Percentiles rank a stretch among this genome's conserved stretches.
Evolutionary conservation across 2,888 invertebrate species (phyloP).

Genomic region (Melieria picta): DNA sequence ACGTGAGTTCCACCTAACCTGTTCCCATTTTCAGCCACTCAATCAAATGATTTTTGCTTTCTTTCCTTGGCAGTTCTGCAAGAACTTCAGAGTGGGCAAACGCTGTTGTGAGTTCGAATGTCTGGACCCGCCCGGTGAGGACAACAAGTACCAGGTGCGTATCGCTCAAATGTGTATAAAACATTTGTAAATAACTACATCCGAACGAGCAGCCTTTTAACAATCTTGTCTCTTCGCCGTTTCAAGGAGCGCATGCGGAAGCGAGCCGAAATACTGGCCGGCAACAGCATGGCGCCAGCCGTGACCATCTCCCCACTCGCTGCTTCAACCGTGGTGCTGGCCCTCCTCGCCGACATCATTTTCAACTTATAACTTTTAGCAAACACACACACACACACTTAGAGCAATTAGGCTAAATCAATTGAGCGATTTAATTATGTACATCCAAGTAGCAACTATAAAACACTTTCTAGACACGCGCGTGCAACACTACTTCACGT

Average conservation of each 20-base stretch:
- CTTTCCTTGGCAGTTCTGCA: constrained; percentile 75
- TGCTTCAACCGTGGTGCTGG: constrained; percentile 58
- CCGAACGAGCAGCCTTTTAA: background rate
- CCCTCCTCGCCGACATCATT: constrained; percentile 57
- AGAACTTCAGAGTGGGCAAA: constrained; percentile 83
- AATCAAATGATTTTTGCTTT: background rate
- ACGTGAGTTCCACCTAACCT: constrained; percentile 70
- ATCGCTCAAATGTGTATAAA: background rate
- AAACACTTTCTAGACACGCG: no score
- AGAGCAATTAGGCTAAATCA: no score
- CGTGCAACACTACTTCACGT: no score
- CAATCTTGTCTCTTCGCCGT: constrained; percentile 19
- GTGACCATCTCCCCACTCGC: constrained; percentile 60
- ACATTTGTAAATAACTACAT: background rate
- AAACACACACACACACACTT: background rate
- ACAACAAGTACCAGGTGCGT: constrained; percentile 69
- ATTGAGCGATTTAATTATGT: no score
- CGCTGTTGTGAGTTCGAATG: constrained; percentile 92
- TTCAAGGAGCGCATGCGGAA: constrained; percentile 69
- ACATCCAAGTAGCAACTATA: no score
- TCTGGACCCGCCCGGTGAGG: constrained; percentile 79
- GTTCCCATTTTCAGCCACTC: background rate
- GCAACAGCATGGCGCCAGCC: constrained; percentile 67
- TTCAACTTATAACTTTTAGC: constrained; percentile 60
- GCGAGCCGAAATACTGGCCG: constrained; percentile 71